Conservation (phyloP, 2,113 vertebrate genomes). For the Heterotis niloticus region DNA sequence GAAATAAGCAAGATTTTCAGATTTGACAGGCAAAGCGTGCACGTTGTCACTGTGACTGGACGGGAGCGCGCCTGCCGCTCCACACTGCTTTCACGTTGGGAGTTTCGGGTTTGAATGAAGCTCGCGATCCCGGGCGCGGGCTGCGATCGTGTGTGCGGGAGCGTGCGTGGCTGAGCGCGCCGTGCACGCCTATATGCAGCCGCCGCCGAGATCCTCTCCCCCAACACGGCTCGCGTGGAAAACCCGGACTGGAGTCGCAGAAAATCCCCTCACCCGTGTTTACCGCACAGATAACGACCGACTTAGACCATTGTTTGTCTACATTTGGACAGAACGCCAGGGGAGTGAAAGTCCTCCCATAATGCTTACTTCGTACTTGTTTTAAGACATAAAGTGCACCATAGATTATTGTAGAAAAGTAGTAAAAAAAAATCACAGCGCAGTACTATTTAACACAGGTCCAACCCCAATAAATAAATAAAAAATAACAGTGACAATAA, state of each 20-base stretch:
- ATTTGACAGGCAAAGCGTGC: slow-evolving; percentile 37
- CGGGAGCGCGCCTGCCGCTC: slow-evolving; percentile 51
- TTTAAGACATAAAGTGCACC: no score
- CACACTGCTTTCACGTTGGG: slow-evolving; percentile 72
- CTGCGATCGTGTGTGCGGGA: slow-evolving; percentile 65
- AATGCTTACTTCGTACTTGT: no score
- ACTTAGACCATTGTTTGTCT: no score
- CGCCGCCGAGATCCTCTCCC: slow-evolving; percentile 83
- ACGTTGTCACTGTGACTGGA: slow-evolving; percentile 34
- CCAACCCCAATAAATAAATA: no score
- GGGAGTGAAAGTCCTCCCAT: no score
- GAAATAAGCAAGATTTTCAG: slow-evolving; percentile 25
- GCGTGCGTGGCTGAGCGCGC: slow-evolving; percentile 85
- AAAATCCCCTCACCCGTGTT: not conserved
- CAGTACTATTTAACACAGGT: no score
- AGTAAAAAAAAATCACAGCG: no score
- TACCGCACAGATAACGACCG: no score
- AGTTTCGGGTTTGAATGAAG: slow-evolving; percentile 81
- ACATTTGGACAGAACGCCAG: no score
- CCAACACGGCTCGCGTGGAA: slow-evolving; percentile 69
- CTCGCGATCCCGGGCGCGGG: slow-evolving; percentile 81
- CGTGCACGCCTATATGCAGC: slow-evolving; percentile 73
- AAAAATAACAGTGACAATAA: no score
- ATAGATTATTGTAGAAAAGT: no score
- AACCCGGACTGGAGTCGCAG: slow-evolving; percentile 79